Conservation (phyloP, 2,113 vertebrate genomes). For the Larimichthys polyactis region DNA sequence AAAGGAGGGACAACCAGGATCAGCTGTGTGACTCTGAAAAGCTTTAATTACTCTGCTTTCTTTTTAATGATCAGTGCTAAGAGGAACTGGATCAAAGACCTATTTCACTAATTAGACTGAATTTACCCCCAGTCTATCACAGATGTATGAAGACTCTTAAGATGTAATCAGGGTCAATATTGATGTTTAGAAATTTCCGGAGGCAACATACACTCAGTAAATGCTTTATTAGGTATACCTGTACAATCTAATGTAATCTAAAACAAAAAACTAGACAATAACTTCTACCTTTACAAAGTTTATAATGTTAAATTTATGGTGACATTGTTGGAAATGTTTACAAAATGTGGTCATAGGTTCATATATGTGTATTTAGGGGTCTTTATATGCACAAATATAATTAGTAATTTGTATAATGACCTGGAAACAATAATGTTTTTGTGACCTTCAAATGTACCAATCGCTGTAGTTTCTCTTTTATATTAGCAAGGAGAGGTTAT, state of each 20-base stretch:
- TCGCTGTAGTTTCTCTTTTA: too few relatives aligned
- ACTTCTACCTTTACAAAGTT: not conserved
- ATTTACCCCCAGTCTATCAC: not conserved
- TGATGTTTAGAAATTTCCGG: not conserved
- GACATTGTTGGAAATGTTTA: not conserved
- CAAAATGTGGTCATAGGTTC: not conserved
- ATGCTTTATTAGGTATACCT: not conserved
- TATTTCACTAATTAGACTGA: constrained; percentile 13
- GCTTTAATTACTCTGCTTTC: constrained; percentile 28
- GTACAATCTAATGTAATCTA: not conserved
- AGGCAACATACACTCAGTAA: not conserved
- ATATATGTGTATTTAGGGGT: too few relatives aligned
- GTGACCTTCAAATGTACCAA: too few relatives aligned
- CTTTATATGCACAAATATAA: too few relatives aligned
- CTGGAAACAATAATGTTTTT: too few relatives aligned
- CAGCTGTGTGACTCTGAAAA: constrained; percentile 39
- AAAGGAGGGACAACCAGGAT: constrained; percentile 22
- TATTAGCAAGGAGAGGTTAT: too few relatives aligned
- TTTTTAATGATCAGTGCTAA: constrained; percentile 8
- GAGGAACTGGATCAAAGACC: constrained; percentile 24
- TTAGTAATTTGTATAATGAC: too few relatives aligned
- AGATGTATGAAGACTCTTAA: not conserved
- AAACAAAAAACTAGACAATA: not conserved
- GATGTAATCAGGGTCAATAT: not conserved
- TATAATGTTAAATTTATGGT: not conserved